phyloP scores from a whole-genome alignment of 2,888 invertebrate species.

The Bimastos eiseni region DNA sequence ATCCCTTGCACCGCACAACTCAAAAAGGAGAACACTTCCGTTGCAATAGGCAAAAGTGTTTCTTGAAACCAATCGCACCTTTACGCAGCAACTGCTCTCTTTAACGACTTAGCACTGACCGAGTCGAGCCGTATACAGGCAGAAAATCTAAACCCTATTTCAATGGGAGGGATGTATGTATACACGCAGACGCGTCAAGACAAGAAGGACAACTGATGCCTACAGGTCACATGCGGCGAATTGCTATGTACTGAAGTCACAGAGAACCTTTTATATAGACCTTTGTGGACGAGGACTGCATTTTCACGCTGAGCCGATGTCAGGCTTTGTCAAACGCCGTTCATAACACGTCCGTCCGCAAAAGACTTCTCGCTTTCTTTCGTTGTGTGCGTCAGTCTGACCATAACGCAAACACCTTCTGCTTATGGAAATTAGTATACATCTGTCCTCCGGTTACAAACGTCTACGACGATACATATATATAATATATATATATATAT shows the following conservation, averaged over 20 bases:
- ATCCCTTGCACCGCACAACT: neutral
- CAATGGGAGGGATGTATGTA: too few relatives aligned
- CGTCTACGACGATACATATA: neutral
- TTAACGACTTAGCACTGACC: neutral
- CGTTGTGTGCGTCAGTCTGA: neutral
- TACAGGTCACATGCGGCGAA: neutral
- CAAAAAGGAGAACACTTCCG: neutral
- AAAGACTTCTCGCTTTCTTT: neutral
- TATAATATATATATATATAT: neutral
- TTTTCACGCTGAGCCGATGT: constrained; percentile 1
- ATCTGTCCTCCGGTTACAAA: neutral
- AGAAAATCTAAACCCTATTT: neutral
- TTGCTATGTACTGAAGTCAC: neutral
- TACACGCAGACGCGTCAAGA: neutral
- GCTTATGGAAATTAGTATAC: neutral
- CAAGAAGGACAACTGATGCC: neutral
- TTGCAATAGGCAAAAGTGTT: neutral
- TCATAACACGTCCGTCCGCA: neutral
- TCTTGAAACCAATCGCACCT: neutral
- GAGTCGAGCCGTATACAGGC: neutral
- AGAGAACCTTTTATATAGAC: neutral
- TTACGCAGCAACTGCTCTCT: neutral
- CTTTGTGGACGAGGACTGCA: neutral
- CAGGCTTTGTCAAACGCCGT: neutral
- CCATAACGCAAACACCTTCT: neutral